Percentiles rank a stretch among this genome's conserved stretches.
These are phyloP conservation scores for Tipula confusa DNA, from an alignment of 2,888 invertebrate genomes.

Conservation along the genomic window DNA sequence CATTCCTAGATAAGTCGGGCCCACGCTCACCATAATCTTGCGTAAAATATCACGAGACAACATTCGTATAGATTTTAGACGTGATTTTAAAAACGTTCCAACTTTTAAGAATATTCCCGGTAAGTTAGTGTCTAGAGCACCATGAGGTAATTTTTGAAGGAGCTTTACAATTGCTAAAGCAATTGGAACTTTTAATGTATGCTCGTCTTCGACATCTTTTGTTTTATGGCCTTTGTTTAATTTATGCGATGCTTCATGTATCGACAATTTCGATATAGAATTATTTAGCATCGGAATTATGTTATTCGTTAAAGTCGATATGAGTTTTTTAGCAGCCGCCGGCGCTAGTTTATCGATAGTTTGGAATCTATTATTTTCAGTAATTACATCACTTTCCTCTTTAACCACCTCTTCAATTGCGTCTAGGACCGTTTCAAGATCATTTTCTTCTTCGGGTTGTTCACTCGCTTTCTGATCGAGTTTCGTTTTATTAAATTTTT, in stretches of 20 bases:
- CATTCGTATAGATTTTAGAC: slow-evolving; percentile 78
- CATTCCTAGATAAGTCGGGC: slow-evolving; percentile 71
- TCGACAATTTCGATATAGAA: slow-evolving; percentile 63
- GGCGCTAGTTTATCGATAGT: slow-evolving; percentile 51
- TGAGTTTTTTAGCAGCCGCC: slow-evolving; percentile 70
- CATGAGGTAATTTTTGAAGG: slow-evolving; percentile 77
- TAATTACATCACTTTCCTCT: slow-evolving; percentile 43
- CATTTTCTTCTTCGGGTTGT: slow-evolving; percentile 42
- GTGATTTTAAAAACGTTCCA: slow-evolving; percentile 85
- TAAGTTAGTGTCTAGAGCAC: slow-evolving; percentile 68
- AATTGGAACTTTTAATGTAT: slow-evolving; percentile 84
- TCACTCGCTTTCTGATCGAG: slow-evolving; percentile 37
- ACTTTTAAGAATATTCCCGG: slow-evolving; percentile 85
- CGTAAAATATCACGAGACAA: slow-evolving; percentile 86
- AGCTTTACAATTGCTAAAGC: slow-evolving; percentile 90
- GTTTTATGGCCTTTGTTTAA: slow-evolving; percentile 65
- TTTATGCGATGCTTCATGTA: slow-evolving; percentile 72
- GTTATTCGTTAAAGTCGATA: slow-evolving; percentile 63
- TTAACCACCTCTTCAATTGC: slow-evolving; percentile 45
- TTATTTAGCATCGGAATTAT: slow-evolving; percentile 78
- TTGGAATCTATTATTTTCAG: slow-evolving; percentile 41
- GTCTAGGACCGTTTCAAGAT: slow-evolving; percentile 38
- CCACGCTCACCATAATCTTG: slow-evolving; percentile 81
- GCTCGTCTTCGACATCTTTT: slow-evolving; percentile 79
- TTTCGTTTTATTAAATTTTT: slow-evolving; percentile 33